Percentiles rank a stretch among this genome's conserved stretches.
These are phyloP conservation scores for Nixonia krombeini DNA, from an alignment of 1,140 invertebrate genomes.

Conservation along the genomic window DNA sequence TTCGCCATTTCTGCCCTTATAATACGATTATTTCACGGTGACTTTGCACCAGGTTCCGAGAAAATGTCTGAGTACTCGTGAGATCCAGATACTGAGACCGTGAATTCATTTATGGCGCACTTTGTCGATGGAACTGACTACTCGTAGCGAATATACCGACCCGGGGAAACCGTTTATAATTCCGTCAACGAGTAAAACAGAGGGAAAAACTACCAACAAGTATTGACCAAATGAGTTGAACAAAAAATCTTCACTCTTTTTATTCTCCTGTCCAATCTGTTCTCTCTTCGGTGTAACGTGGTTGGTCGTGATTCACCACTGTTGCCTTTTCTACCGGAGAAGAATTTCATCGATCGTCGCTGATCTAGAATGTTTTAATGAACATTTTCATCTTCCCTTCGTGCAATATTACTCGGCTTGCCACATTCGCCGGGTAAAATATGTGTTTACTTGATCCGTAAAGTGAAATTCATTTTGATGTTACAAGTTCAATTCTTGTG, in stretches of 20 bases:
- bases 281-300: no score
- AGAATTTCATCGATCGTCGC: no score
- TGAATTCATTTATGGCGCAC: slow-evolving; percentile 40
- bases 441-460: no score
- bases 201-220: neutral
- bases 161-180: no score
- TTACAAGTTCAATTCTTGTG: neutral
- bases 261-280: neutral
- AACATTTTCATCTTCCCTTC: no score
- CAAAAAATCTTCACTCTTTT: neutral
- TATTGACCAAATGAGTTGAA: neutral
- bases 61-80: slow-evolving; percentile 24
- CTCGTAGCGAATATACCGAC: neutral
- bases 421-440: no score
- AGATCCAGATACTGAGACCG: slow-evolving; percentile 12
- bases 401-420: no score
- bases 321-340: no score
- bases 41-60: slow-evolving; percentile 37
- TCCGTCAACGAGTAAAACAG: neutral
- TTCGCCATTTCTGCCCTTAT: slow-evolving; percentile 19
- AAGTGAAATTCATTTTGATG: no score
- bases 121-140: slow-evolving; percentile 22
- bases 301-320: no score
- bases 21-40: slow-evolving; percentile 55
- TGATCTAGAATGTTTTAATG: no score